Conservation (phyloP, 1,140 invertebrate species). For the Brachystomella parvula region DNA sequence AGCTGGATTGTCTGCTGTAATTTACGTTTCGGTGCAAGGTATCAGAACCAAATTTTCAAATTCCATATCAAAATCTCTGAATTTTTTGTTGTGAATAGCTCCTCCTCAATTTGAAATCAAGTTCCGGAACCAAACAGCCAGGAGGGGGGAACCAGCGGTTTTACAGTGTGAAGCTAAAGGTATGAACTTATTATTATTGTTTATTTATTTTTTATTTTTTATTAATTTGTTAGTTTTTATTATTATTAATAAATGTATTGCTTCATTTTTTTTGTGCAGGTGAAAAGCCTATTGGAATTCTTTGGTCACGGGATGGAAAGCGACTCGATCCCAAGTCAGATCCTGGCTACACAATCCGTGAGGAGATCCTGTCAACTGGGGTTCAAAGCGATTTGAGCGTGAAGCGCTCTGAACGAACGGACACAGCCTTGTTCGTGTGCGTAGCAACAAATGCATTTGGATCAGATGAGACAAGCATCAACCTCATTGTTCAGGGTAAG, state of each 20-base stretch:
- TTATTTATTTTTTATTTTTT: no score
- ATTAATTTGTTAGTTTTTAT: not conserved
- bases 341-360: constrained; percentile 77
- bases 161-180: constrained; percentile 54
- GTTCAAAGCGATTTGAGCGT: constrained; percentile 82
- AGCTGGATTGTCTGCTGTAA: constrained; percentile 83
- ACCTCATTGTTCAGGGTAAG: constrained; percentile 85
- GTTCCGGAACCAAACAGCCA: constrained; percentile 77
- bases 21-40: constrained; percentile 87
- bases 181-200: constrained; percentile 40
- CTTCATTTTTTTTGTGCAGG: constrained; percentile 46
- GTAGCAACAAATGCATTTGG: constrained; percentile 91
- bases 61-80: constrained; percentile 10
- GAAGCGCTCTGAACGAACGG: constrained; percentile 74
- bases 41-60: constrained; percentile 38
- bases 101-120: constrained; percentile 91
- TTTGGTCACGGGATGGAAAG: constrained; percentile 93
- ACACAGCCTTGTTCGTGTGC: constrained; percentile 89
- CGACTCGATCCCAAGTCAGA: constrained; percentile 65
- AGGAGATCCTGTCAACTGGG: constrained; percentile 76
- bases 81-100: constrained; percentile 50
- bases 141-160: constrained; percentile 80
- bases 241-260: no score
- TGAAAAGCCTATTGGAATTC: constrained; percentile 89
- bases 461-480: constrained; percentile 88